Evolutionary conservation across 2,113 vertebrate genomes (phyloP).

Genomic region (Catharus fuscescens): DNA sequence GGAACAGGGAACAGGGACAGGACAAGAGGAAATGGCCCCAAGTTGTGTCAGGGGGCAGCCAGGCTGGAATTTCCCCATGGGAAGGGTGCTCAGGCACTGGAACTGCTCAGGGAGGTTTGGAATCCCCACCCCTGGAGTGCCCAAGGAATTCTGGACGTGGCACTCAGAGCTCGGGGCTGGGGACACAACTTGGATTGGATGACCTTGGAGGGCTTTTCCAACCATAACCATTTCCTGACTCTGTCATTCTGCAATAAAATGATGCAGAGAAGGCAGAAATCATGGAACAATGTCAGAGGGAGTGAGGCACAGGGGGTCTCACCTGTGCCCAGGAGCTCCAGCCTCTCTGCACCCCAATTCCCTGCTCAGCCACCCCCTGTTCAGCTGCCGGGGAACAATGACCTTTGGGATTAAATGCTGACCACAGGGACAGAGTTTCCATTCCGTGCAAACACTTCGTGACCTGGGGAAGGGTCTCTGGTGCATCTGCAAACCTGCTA

Average conservation of each 20-base stretch:
- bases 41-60: neutral
- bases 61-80: neutral
- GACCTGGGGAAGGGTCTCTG: neutral
- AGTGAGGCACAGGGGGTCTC: neutral
- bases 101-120: neutral
- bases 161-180: neutral
- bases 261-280: neutral
- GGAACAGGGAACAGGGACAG: neutral
- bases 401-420: neutral
- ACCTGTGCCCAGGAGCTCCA: neutral
- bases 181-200: neutral
- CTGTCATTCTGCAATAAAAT: neutral
- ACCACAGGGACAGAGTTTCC: neutral
- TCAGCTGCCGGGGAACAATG: neutral
- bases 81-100: accelerated
- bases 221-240: neutral
- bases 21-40: neutral
- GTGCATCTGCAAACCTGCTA: neutral
- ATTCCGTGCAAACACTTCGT: accelerated
- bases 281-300: accelerated
- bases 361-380: neutral
- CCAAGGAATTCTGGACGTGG: accelerated
- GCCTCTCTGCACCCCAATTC: neutral
- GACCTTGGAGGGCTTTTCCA: neutral
- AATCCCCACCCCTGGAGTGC: neutral